Evolutionary conservation across 2,113 vertebrate genomes (phyloP).

Genomic region (Bufo gargarizans): DNA sequence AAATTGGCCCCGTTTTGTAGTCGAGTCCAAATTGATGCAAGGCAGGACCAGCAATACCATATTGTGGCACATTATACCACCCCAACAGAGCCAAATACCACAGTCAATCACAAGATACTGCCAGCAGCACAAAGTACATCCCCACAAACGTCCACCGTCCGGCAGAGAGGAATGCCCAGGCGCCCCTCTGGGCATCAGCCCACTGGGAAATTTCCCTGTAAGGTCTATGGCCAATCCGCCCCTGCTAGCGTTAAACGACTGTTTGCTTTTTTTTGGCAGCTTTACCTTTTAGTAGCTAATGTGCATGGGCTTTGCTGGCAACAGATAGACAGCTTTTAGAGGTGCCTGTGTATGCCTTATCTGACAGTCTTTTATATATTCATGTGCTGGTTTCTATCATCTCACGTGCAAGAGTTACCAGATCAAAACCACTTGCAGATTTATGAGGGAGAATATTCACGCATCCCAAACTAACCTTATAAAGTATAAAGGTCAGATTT

Average conservation of each 20-base stretch:
- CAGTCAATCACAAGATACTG: too few species aligned
- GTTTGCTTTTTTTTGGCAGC: not conserved
- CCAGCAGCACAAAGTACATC: too few species aligned
- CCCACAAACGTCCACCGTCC: too few species aligned
- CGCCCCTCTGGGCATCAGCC: too few species aligned
- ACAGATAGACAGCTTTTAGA: not conserved
- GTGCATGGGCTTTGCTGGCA: not conserved
- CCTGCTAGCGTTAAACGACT: not conserved
- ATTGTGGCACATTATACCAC: too few species aligned
- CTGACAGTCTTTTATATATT: not conserved
- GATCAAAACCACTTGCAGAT: slow-evolving; percentile 3
- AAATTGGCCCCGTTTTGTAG: too few species aligned
- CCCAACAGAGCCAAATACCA: too few species aligned
- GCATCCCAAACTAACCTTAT: not conserved
- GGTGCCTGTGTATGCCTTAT: not conserved
- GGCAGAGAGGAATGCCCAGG: too few species aligned
- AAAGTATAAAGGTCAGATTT: slow-evolving; percentile 52
- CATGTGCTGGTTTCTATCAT: not conserved
- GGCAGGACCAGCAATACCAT: too few species aligned
- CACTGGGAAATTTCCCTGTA: too few species aligned
- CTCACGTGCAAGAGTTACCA: not conserved
- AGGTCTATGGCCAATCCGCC: too few species aligned
- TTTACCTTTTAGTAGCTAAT: not conserved
- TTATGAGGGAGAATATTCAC: slow-evolving; percentile 31
- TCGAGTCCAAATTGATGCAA: too few species aligned